Evolutionary conservation across 2,113 vertebrate species (phyloP).

Genomic region (Falco punctatus): DNA sequence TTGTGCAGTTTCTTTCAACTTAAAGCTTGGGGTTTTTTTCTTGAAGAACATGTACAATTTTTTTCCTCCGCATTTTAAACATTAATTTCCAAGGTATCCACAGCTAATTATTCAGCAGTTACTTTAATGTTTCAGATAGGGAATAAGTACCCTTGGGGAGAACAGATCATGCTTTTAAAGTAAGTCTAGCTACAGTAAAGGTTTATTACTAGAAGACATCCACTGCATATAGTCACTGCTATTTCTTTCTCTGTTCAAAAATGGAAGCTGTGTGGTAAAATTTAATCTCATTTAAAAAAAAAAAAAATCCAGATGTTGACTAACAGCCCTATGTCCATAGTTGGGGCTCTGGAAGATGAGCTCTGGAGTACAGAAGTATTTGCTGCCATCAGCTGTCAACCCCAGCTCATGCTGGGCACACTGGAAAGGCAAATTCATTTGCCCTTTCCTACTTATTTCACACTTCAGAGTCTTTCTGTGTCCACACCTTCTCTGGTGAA

Average conservation of each 20-base stretch:
- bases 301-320: not conserved
- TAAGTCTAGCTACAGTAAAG: conserved; percentile 47
- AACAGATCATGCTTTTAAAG: conserved; percentile 66
- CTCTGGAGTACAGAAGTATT: not conserved
- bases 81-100: conserved; percentile 75
- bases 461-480: not conserved
- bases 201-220: conserved; percentile 58
- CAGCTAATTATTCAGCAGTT: conserved; percentile 75
- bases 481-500: not conserved
- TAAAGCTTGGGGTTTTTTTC: conserved; percentile 37
- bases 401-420: not conserved
- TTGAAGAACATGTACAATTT: conserved; percentile 30
- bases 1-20: conserved; percentile 29
- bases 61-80: conserved; percentile 64
- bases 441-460: not conserved
- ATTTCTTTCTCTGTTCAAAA: conserved; percentile 22
- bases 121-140: conserved; percentile 70
- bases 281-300: conserved; percentile 1
- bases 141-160: conserved; percentile 72
- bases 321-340: not conserved
- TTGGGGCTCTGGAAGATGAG: not conserved
- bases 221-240: conserved; percentile 15
- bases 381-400: rapidly evolving
- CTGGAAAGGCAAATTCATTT: not conserved
- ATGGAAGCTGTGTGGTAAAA: not conserved